These are phyloP conservation scores for Vanacampus margaritifer DNA, from an alignment of 2,113 vertebrate species.

Conservation along the genomic window DNA sequence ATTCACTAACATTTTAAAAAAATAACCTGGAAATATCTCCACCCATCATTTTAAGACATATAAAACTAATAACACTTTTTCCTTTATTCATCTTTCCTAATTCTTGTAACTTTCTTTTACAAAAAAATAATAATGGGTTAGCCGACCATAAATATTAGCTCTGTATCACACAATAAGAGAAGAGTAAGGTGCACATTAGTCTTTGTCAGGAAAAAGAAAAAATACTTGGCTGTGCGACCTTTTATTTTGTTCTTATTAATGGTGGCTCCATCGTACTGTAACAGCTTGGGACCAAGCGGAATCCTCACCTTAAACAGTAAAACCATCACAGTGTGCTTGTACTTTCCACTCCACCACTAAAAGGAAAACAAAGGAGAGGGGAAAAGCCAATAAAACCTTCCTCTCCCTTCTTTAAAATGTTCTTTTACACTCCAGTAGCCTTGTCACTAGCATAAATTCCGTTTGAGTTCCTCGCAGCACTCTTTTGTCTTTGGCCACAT, in stretches of 20 bases:
- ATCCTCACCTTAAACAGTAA: neutral
- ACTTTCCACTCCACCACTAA: neutral
- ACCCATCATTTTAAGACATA: neutral
- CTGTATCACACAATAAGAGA: neutral
- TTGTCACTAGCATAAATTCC: neutral
- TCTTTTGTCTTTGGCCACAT: neutral
- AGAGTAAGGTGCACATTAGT: neutral
- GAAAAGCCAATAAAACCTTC: neutral
- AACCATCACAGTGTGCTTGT: neutral
- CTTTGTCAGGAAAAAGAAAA: neutral
- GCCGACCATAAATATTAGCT: neutral
- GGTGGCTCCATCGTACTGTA: neutral
- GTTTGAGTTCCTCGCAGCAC: neutral
- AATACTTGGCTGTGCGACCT: neutral
- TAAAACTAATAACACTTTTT: neutral
- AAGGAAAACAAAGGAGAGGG: neutral
- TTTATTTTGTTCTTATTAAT: slow-evolving; percentile 10
- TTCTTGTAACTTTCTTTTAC: neutral
- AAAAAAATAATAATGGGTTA: neutral
- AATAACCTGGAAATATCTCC: neutral
- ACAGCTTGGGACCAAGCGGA: neutral
- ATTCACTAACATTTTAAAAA: neutral
- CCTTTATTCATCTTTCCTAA: neutral
- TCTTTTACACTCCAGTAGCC: neutral
- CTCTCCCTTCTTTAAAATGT: neutral